Conservation (phyloP, 2,888 invertebrate species). For the Netelia fuscicornis region DNA sequence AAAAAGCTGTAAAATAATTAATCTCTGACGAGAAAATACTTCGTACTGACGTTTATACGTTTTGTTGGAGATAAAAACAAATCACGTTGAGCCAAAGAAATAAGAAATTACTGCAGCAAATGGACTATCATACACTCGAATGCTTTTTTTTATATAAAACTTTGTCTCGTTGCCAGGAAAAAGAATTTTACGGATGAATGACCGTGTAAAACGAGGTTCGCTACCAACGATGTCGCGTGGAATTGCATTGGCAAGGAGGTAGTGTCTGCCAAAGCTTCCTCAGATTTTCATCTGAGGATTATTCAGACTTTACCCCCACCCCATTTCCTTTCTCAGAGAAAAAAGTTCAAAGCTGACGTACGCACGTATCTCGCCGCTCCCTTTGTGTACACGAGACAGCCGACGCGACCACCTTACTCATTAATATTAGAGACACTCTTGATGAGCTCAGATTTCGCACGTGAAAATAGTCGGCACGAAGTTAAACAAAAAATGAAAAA, state of each 20-base stretch:
- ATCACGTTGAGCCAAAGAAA: no score
- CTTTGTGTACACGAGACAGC: not conserved
- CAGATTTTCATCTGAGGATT: conserved; percentile 50
- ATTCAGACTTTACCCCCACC: not conserved
- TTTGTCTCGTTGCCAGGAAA: conserved; percentile 51
- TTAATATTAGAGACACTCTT: conserved; percentile 58
- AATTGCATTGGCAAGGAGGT: conserved; percentile 45
- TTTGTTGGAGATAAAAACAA: no score
- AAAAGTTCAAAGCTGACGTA: conserved; percentile 42
- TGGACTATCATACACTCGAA: conserved; percentile 1
- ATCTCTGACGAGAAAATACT: no score
- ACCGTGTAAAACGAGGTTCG: conserved; percentile 40
- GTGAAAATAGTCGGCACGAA: conserved; percentile 9
- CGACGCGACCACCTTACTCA: conserved; percentile 40
- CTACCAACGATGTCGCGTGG: conserved; percentile 19
- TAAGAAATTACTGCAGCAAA: no score
- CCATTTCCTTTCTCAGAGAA: conserved; percentile 17
- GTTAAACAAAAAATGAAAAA: not conserved
- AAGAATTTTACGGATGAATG: conserved; percentile 55
- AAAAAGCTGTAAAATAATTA: no score
- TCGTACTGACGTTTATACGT: no score
- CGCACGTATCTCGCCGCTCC: conserved; percentile 6
- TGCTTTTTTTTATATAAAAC: not conserved
- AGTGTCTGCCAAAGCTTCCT: conserved; percentile 49
- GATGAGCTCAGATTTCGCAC: conserved; percentile 54